Base-by-base conservation (phyloP, 2,113 vertebrate species). In the Anarhynchus alexandrinus region DNA sequence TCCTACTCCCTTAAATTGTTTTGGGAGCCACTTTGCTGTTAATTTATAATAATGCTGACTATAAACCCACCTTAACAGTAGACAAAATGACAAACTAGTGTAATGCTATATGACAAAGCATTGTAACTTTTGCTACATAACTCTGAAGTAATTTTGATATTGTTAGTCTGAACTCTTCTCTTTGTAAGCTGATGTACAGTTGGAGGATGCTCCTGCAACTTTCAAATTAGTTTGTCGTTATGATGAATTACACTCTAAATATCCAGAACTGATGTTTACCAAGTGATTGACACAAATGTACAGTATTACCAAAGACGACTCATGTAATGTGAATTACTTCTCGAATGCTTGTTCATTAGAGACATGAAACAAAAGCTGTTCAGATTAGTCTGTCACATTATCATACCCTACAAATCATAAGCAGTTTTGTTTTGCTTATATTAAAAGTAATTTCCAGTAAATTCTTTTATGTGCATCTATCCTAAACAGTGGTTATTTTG, bases 371-470 rank as follows among this genome's bases (percentile, higher is more conserved):
- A 23, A 70, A 64, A 85, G 42, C 82, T 91, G 62, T 91, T 83
- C 65, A 25, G 40, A 65, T 64, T 49, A 94, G 55, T 30, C 54
- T 84, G 51, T 88, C 73, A 30, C 30, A 42, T 34, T 71, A 32
- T 19, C 38, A 19, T 77, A 55, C 25, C 43, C 79, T 66, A 13
- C 66, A 66, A 25, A n/a, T 62, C 42, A 45, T 1, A 6, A 84
- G 77, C 43, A 43, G 59, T 78, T 88, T 92, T 80, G 59, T 10
- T 89, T 91, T 92, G 32, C 40, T 74, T 89, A 23, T 18, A 94
- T 92, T 95, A 94, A 93, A 95, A 86, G 34, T 77, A 30, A 83
- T 95, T 93, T 85, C 69, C 57, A 86, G 66, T 52, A 38, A 95
- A 55, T 62, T 77, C 12, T 84, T 64, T 34, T 12, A 55, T 27